These are phyloP conservation scores for Typhlichthys eigenmanni DNA, from an alignment of 2,797 vertebrate species.

Conservation along the genomic window DNA sequence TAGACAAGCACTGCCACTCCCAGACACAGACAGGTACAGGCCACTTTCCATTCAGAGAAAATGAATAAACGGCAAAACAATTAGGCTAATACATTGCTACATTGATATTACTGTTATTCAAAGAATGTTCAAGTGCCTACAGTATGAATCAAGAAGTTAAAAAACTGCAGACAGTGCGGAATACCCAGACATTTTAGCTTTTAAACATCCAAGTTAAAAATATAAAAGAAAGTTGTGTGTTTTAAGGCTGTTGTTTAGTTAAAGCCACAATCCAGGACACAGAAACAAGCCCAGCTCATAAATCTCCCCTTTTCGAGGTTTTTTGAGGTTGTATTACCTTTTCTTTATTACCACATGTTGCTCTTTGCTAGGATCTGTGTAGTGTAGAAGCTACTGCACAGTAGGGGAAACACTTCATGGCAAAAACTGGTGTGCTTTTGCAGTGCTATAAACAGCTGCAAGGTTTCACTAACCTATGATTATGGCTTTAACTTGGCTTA, in stretches of 20 bases:
- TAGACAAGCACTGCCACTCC: conserved; percentile 43
- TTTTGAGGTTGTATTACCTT: conserved; percentile 21
- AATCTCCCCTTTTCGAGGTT: conserved; percentile 20
- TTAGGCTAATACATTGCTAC: conserved; percentile 69
- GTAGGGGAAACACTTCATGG: conserved; percentile 5
- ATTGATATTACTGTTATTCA: conserved; percentile 66
- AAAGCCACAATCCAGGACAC: conserved; percentile 69
- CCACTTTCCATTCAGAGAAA: conserved; percentile 56
- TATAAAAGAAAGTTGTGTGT: conserved; percentile 50
- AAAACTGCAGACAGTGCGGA: conserved; percentile 49
- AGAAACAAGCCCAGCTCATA: conserved; percentile 43
- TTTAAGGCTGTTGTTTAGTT: conserved; percentile 75
- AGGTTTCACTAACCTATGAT: conserved; percentile 53
- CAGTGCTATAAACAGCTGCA: conserved; percentile 41
- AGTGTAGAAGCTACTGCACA: conserved; percentile 26
- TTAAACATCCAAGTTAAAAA: conserved; percentile 58
- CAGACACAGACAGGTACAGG: conserved; percentile 48
- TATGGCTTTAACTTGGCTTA: conserved; percentile 66
- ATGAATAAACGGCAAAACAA: conserved; percentile 11
- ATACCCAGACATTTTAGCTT: conserved; percentile 5
- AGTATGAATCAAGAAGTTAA: conserved; percentile 62
- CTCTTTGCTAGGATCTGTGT: conserved; percentile 14
- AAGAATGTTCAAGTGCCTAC: conserved; percentile 69
- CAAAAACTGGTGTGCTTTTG: conserved; percentile 25
- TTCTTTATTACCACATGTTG: conserved; percentile 13